A percentile compares a stretch with the other conserved stretches of the same genome.
Evolutionary conservation across 2,888 invertebrate species (phyloP).

Genomic region (Drosophila cracens): DNA sequence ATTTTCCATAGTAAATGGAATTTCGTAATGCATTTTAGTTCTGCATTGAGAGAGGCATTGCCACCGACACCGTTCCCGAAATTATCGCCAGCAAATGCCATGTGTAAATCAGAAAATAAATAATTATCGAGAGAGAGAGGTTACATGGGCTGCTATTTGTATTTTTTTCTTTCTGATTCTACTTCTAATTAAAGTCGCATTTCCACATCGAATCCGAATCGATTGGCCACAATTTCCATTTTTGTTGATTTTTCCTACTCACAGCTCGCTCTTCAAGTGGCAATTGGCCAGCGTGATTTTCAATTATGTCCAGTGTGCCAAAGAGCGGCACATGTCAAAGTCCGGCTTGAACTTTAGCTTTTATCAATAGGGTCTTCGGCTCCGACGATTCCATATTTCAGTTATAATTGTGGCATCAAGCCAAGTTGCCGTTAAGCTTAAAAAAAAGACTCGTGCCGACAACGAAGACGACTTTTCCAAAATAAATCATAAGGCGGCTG

Average conservation of each 20-base stretch:
- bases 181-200: constrained; percentile 72
- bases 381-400: constrained; percentile 26
- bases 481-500: constrained; percentile 26
- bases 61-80: constrained; percentile 37
- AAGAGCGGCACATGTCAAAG: constrained; percentile 72
- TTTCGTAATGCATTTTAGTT: constrained; percentile 80
- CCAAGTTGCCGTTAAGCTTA: constrained; percentile 65
- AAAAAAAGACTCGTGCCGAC: constrained; percentile 62
- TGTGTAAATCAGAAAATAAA: constrained; percentile 75
- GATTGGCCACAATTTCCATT: constrained; percentile 78
- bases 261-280: constrained; percentile 48
- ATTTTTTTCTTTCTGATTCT: constrained; percentile 27
- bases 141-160: constrained; percentile 42
- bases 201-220: constrained; percentile 51
- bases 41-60: constrained; percentile 56
- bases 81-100: constrained; percentile 65
- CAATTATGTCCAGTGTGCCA: constrained; percentile 59
- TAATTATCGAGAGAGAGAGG: constrained; percentile 68
- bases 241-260: constrained; percentile 70
- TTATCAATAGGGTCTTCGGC: constrained; percentile 14
- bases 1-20: constrained; percentile 76
- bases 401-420: constrained; percentile 66
- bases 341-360: constrained; percentile 17
- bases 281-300: constrained; percentile 78
- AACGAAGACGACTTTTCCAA: constrained; percentile 46